Evolutionary conservation across 2,888 invertebrate species (phyloP).

Genomic region (Polydrusus cervinus): DNA sequence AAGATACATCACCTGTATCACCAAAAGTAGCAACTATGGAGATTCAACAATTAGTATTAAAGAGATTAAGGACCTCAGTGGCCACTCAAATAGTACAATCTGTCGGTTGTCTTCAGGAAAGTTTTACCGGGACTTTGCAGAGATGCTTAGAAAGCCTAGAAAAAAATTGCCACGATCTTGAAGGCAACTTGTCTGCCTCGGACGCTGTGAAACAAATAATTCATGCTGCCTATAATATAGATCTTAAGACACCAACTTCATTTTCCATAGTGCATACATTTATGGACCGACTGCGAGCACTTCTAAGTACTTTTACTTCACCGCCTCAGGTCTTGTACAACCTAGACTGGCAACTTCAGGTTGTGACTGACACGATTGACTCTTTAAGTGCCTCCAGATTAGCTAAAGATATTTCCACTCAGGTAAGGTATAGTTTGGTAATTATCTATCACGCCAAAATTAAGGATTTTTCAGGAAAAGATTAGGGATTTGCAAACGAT

Average conservation of each 20-base stretch:
- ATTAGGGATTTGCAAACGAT: too few relatives aligned
- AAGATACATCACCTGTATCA: conserved; percentile 60
- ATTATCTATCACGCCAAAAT: too few relatives aligned
- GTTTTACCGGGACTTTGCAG: conserved; percentile 88
- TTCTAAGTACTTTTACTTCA: conserved; percentile 76
- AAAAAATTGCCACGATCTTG: conserved; percentile 73
- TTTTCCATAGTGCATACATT: conserved; percentile 78
- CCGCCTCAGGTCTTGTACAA: conserved; percentile 70
- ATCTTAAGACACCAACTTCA: conserved; percentile 78
- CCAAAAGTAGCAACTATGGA: conserved; percentile 77
- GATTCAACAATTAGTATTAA: conserved; percentile 85
- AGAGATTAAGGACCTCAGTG: conserved; percentile 83
- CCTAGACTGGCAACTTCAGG: conserved; percentile 81
- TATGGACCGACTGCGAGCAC: conserved; percentile 79
- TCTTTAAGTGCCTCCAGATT: conserved; percentile 82
- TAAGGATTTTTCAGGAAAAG: too few relatives aligned
- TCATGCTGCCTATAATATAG: conserved; percentile 84
- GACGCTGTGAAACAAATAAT: conserved; percentile 85
- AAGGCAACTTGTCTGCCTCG: conserved; percentile 76
- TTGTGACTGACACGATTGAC: conserved; percentile 80
- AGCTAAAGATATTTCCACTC: conserved; percentile 81
- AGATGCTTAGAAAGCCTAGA: conserved; percentile 82
- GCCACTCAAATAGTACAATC: conserved; percentile 86
- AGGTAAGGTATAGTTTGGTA: conserved; percentile 66
- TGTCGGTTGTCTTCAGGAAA: conserved; percentile 87